These are phyloP conservation scores for Cheumatopsyche charites DNA, from an alignment of 1,140 invertebrate species.

Conservation along the genomic window DNA sequence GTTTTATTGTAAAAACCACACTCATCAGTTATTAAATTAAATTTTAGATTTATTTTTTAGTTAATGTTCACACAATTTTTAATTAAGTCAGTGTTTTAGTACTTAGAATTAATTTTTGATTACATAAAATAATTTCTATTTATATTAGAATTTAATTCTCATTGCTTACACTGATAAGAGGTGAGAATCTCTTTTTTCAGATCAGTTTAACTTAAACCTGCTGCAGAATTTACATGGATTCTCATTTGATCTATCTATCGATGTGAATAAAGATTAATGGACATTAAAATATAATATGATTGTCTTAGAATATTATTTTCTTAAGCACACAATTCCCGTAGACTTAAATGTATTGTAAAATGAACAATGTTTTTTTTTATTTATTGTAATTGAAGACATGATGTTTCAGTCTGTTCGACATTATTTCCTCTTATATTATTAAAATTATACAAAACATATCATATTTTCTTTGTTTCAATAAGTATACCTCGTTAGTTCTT, in stretches of 20 bases:
- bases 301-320: neutral
- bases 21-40: too few relatives aligned
- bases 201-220: neutral
- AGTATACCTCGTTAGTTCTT: neutral
- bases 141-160: neutral
- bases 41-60: too few relatives aligned
- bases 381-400: too few relatives aligned
- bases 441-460: conserved; percentile 20
- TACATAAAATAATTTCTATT: neutral
- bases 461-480: conserved; percentile 14
- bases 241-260: neutral
- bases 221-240: conserved; percentile 11
- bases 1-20: too few relatives aligned
- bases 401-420: neutral
- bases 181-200: conserved; percentile 14
- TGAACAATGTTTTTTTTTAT: neutral
- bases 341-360: conserved; percentile 13
- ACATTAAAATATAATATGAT: neutral
- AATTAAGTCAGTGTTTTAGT: too few relatives aligned
- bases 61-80: too few relatives aligned
- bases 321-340: neutral
- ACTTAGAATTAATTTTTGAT: too few relatives aligned
- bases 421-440: neutral
- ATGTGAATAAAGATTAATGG: neutral
- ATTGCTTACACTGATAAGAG: conserved; percentile 8